A percentile compares a stretch with the other conserved stretches of the same genome.
Evolutionary conservation across 1,140 invertebrate species (phyloP).

Genomic region (Dendroctonus valens): DNA sequence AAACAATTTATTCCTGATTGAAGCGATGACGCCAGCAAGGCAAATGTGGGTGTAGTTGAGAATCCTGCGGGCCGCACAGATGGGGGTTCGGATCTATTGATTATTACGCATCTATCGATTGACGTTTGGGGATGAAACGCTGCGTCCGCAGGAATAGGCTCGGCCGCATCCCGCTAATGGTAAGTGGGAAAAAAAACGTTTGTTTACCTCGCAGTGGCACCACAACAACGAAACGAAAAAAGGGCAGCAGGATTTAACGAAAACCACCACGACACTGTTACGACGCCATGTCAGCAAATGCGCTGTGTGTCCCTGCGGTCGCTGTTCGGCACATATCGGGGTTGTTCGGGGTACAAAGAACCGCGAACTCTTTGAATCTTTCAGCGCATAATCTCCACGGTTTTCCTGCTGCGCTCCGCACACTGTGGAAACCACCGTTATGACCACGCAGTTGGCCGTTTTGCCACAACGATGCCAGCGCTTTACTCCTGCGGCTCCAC

Average conservation of each 20-base stretch:
- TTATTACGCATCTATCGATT: too few species aligned
- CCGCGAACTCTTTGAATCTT: slow-evolving; percentile 45
- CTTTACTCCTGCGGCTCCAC: too few species aligned
- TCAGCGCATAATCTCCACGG: slow-evolving; percentile 35
- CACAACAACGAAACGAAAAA: slow-evolving; percentile 34
- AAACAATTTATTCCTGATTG: too few species aligned
- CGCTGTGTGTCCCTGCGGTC: slow-evolving; percentile 31
- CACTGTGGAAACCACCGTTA: slow-evolving; percentile 40
- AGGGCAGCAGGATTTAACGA: slow-evolving; percentile 45
- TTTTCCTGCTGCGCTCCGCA: slow-evolving; percentile 33
- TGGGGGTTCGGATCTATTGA: too few species aligned
- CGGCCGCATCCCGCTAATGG: too few species aligned
- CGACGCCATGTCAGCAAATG: slow-evolving; percentile 51
- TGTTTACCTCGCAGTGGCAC: slow-evolving; percentile 41
- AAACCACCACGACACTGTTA: slow-evolving; percentile 48
- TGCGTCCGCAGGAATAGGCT: too few species aligned
- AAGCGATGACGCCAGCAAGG: too few species aligned
- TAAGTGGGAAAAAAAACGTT: slow-evolving; percentile 4
- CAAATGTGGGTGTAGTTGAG: too few species aligned
- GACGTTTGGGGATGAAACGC: too few species aligned
- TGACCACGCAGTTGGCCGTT: slow-evolving; percentile 36
- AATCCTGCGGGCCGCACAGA: too few species aligned
- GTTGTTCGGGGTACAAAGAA: slow-evolving; percentile 46
- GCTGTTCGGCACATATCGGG: slow-evolving; percentile 45
- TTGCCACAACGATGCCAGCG: not conserved